Conservation (phyloP, 2,113 vertebrate genomes). For the Anhinga anhinga region DNA sequence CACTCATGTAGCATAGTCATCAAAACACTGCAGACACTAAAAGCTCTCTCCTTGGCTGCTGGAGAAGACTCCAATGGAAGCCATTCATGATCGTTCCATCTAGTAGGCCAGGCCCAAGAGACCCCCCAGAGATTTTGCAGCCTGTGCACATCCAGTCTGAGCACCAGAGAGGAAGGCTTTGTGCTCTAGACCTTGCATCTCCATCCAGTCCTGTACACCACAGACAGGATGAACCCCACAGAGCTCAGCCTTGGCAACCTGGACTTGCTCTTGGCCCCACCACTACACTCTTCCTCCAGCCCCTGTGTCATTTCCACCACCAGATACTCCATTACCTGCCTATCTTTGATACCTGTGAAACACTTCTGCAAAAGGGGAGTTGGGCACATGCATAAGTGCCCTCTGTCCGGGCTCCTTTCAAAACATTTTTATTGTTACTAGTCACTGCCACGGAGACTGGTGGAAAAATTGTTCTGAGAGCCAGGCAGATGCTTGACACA, state of each 20-base stretch:
- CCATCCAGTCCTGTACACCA: not conserved
- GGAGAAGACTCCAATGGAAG: not conserved
- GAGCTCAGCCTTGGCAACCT: not conserved
- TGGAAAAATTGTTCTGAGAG: not conserved
- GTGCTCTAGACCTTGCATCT: not conserved
- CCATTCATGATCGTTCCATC: fast-evolving
- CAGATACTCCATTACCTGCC: not conserved
- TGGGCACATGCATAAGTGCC: fast-evolving
- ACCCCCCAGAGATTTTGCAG: not conserved
- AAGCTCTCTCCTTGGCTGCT: not conserved
- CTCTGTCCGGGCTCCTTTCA: not conserved
- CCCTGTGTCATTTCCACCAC: not conserved
- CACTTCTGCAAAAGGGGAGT: not conserved
- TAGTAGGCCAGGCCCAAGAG: not conserved
- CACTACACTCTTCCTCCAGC: not conserved
- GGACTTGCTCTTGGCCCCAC: not conserved
- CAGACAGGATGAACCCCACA: not conserved
- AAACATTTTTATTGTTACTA: not conserved
- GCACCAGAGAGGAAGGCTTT: not conserved
- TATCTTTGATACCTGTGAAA: not conserved
- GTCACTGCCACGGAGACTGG: not conserved
- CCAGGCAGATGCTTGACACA: no score
- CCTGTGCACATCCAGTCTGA: not conserved
- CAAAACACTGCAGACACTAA: not conserved
- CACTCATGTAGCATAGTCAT: not conserved